These are phyloP conservation scores for Napeogenes inachia DNA, from an alignment of 2,888 invertebrate genomes.

Conservation along the genomic window DNA sequence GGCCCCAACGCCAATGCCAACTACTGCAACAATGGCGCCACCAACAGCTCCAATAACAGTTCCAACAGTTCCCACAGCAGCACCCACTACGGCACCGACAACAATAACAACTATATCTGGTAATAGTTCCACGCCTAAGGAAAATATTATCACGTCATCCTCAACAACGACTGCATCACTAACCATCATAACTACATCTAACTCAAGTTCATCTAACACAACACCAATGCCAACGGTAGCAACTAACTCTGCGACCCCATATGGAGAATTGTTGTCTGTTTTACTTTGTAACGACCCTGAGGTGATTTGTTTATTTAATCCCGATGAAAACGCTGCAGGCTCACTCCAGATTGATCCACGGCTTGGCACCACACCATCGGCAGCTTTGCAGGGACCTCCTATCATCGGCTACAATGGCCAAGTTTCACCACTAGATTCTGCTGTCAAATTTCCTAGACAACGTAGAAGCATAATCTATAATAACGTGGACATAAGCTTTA, in stretches of 20 bases:
- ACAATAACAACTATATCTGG: slow-evolving; percentile 30
- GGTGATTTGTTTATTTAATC: slow-evolving; percentile 67
- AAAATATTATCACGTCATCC: slow-evolving; percentile 26
- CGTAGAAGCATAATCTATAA: slow-evolving; percentile 41
- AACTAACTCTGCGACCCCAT: slow-evolving; percentile 31
- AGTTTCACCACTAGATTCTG: slow-evolving; percentile 49
- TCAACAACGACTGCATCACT: slow-evolving; percentile 31
- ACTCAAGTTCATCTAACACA: slow-evolving; percentile 21
- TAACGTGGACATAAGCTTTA: slow-evolving; percentile 9
- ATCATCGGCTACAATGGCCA: slow-evolving; percentile 56
- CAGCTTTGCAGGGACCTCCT: slow-evolving; percentile 49
- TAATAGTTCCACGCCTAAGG: slow-evolving; percentile 27
- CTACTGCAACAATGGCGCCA: slow-evolving; percentile 22
- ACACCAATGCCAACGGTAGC: slow-evolving; percentile 18
- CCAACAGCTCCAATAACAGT: slow-evolving; percentile 31
- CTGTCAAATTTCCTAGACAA: slow-evolving; percentile 65
- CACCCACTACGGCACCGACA: slow-evolving; percentile 31
- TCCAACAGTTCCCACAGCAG: slow-evolving; percentile 26
- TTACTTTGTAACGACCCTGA: slow-evolving; percentile 65
- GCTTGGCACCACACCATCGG: slow-evolving; percentile 63
- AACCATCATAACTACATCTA: slow-evolving; percentile 34
- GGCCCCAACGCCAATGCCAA: slow-evolving; percentile 26
- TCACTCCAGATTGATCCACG: slow-evolving; percentile 68
- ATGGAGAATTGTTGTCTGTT: slow-evolving; percentile 57
- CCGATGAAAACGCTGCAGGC: slow-evolving; percentile 62